Percentiles rank a stretch among this genome's conserved stretches.
These are phyloP conservation scores for Leptinotarsa defecta DNA, from an alignment of 1,140 invertebrate genomes.

Conservation along the genomic window DNA sequence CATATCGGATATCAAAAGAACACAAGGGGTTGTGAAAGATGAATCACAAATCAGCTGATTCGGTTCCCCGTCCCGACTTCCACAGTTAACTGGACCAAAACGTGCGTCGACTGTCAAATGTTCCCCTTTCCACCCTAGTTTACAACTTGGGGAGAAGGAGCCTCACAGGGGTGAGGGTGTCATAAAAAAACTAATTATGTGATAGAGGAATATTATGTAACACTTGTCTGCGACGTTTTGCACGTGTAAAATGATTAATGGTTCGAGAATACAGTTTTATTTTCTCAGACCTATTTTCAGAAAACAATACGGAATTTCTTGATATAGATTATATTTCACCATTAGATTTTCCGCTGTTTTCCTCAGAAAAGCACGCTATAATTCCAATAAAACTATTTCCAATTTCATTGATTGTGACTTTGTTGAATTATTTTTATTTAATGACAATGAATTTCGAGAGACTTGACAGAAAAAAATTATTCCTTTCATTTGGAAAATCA, in stretches of 20 bases:
- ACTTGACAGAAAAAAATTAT: too few species aligned
- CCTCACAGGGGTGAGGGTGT: slow-evolving; percentile 27
- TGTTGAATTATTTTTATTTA: too few species aligned
- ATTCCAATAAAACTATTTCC: too few species aligned
- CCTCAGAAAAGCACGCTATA: too few species aligned
- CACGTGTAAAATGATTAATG: slow-evolving; percentile 34
- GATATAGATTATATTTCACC: too few species aligned
- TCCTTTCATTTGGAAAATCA: too few species aligned
- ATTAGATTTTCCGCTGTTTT: too few species aligned
- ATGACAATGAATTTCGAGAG: too few species aligned
- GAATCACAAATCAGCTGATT: slow-evolving; percentile 53
- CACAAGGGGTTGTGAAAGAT: slow-evolving; percentile 32
- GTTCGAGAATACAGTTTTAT: slow-evolving; percentile 4
- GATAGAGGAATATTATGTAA: slow-evolving; percentile 41
- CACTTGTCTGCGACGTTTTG: slow-evolving; percentile 40
- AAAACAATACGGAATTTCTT: too few species aligned
- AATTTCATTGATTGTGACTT: too few species aligned
- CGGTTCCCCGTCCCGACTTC: slow-evolving; percentile 36
- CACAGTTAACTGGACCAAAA: slow-evolving; percentile 47
- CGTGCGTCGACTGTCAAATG: slow-evolving; percentile 45
- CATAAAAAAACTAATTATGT: slow-evolving; percentile 44
- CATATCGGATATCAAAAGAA: slow-evolving; percentile 24
- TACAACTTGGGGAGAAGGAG: slow-evolving; percentile 21
- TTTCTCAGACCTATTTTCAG: background rate
- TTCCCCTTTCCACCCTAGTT: slow-evolving; percentile 31